phyloP scores from a whole-genome alignment of 1,140 invertebrate species.

The Bombus sylvicola region DNA sequence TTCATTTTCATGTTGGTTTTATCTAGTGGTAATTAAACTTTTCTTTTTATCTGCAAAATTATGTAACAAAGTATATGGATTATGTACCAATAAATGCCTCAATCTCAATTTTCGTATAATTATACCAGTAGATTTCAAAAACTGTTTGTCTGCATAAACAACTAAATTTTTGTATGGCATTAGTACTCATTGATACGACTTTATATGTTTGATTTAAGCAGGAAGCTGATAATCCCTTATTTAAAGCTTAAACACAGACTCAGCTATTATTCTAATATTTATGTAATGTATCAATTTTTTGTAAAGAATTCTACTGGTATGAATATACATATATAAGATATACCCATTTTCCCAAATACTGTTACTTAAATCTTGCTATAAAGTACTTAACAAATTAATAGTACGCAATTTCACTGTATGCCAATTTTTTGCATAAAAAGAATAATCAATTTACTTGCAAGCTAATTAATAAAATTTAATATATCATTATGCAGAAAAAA shows the following conservation, averaged over 20 bases:
- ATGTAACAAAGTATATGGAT: slow-evolving; percentile 33
- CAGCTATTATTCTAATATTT: slow-evolving; percentile 34
- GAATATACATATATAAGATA: slow-evolving; percentile 4
- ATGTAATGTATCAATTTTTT: not conserved
- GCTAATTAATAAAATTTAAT: slow-evolving; percentile 13
- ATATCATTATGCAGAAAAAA: not conserved
- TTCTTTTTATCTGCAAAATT: slow-evolving; percentile 31
- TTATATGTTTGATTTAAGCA: slow-evolving; percentile 16
- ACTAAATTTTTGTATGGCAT: slow-evolving; percentile 13
- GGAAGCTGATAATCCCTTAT: not conserved
- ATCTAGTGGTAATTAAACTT: slow-evolving; percentile 32
- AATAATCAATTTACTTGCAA: slow-evolving; percentile 7
- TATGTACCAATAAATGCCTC: slow-evolving; percentile 20
- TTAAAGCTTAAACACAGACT: slow-evolving; percentile 25
- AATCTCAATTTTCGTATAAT: slow-evolving; percentile 4
- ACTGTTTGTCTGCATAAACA: not conserved
- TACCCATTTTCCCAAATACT: not conserved
- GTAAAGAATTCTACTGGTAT: slow-evolving; percentile 18
- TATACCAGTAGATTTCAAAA: slow-evolving; percentile 28
- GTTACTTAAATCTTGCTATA: not conserved
- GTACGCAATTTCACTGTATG: not conserved
- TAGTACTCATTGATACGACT: not conserved
- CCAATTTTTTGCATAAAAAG: not conserved
- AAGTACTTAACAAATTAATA: slow-evolving; percentile 15
- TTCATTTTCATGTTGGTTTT: slow-evolving; percentile 21